Percentiles rank a stretch among this genome's conserved stretches.
Evolutionary conservation across 2,113 vertebrate genomes (phyloP).

Genomic region (Hylia prasina): DNA sequence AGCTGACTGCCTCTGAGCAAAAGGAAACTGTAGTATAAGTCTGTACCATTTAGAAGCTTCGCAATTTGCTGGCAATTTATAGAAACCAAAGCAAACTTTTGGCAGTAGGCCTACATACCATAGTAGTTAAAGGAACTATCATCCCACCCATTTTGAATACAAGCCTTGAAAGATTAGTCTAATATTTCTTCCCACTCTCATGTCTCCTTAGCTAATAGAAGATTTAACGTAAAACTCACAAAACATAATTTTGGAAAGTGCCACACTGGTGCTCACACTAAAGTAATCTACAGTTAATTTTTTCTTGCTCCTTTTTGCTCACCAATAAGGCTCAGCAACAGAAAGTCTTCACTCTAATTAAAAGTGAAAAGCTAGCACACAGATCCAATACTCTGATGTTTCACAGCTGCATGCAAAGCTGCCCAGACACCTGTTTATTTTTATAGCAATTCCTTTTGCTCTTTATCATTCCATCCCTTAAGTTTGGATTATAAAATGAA

Average conservation of each 20-base stretch:
- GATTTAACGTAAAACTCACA: background rate
- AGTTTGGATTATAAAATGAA: background rate
- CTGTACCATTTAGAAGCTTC: conserved; percentile 15
- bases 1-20: conserved; percentile 46
- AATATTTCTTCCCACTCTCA: background rate
- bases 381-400: background rate
- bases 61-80: background rate
- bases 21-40: conserved; percentile 3
- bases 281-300: background rate
- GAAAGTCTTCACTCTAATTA: background rate
- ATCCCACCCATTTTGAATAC: conserved; percentile 29
- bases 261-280: background rate
- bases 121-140: conserved; percentile 47
- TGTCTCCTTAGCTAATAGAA: background rate
- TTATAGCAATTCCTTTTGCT: background rate
- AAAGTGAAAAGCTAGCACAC: background rate
- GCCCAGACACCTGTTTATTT: conserved; percentile 9
- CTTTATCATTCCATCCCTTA: background rate
- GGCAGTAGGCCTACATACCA: conserved; percentile 18
- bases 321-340: background rate
- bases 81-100: conserved; percentile 44
- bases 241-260: background rate
- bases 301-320: background rate
- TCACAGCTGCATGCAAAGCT: background rate
- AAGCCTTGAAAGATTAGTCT: background rate